Evolutionary conservation across 2,888 invertebrate genomes (phyloP), one percentile per base, ranked within the genome.

Genomic region (Blastobasis lacticolella): DNA sequence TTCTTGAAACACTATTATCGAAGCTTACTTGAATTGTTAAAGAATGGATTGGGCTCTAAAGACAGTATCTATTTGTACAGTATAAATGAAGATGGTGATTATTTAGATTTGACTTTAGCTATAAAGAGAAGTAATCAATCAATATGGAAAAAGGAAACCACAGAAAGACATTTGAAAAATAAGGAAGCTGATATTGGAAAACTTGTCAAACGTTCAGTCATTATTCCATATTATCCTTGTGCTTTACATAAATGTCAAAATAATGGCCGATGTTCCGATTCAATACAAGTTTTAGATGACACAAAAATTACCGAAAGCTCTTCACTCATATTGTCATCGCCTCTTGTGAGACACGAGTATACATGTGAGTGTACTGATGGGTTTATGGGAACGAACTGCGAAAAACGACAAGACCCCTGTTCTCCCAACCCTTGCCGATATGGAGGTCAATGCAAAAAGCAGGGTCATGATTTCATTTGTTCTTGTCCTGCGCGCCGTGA

Each of bases 321-420:
- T 46, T 90, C 92, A 23, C 81, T 97, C 10, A 93, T 97, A 40
- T 90, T 97, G 47, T 95, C 97, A 23, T 94, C 96, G 0, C 96
- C 97, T 0, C 79, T 92, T 45, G 91, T 97, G 0, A 89, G 90
- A 6, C 94, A 96, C 70, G 94, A 94, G 59, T 94, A 93, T 72
- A 89, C 85, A 4, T 97, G 97, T 73, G 92, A 92, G 58, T 97
- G 97, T 70, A 90, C 92, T 0, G 94, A 94, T 57, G 95, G 96
- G 45, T 97, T 94, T 71, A 94, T 93, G 9, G 97, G 97, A 0
- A 88, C 89, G 1, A 91, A 92, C 54, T 97, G 97, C 76, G 94
- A 95, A 67, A 93, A 93, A 66, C 90, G 95, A 6, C 95, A 96
- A 83, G 96, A 97, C 83, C 98, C 98, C 0, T 97, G 97, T 70